Base-by-base conservation (phyloP, 2,113 vertebrate genomes). In the Addax nasomaculatus region DNA sequence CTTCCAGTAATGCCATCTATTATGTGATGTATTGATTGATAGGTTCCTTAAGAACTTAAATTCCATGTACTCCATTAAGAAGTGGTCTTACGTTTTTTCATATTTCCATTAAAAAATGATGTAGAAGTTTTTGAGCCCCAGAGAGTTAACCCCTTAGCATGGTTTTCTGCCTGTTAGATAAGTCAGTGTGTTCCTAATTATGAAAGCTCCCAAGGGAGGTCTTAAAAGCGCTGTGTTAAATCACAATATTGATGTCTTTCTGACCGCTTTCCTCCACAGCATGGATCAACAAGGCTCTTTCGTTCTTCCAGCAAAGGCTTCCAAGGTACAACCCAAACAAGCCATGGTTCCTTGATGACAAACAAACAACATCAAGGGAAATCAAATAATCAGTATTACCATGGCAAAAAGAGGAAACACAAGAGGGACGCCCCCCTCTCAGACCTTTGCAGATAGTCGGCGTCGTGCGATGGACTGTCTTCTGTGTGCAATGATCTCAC, bases 391-490 rank as follows among this genome's bases (percentile, higher is more conserved):
- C 99, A 99, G 98, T 99, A 99, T 98, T 99, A 98, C 99, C 99
- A 99, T n/a, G 99, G 99, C 99, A 99, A 99, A 98, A 99, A 99
- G 99, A 99, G 99, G 99, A 99, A 99, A 99, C 99, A 99, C 98
- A 99, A 99, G 99, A 99, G 99, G 95, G 99, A 99, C 96, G 98
- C 99, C 0, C 98, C 98, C 97, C 99, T 99, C 83, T 99, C 99
- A 84, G 99, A 99, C 98, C 99, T 99, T 64, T 99, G 99, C 99
- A 99, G 99, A 99, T 99, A 99, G 99, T 98, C 97, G 96, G 98
- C 98, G 95, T 97, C 95, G 98, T 79, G 94, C 93, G 62, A 76
- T 33, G 96, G 98, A 98, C 99, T 98, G 97, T 98, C 98, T 98
- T 98, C 98, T 98, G 98, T 98, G 98, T 98, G 98, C 98, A 98